Conservation (phyloP, 1,140 invertebrate species). For the Zaprionus taronus region DNA sequence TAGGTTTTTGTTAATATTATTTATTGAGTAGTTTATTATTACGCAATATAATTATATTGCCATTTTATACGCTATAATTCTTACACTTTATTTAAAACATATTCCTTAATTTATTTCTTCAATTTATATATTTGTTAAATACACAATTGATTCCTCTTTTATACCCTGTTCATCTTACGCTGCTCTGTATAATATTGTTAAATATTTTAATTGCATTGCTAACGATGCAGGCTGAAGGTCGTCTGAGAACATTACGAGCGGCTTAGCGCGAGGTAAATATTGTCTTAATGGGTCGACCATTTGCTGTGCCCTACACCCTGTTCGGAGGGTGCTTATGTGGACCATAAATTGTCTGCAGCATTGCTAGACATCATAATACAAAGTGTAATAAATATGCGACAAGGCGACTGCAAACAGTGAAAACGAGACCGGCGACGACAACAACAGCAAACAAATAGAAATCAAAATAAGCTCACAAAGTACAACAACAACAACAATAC, state of each 20-base stretch:
- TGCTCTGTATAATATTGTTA: background rate
- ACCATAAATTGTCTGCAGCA: slow-evolving; percentile 73
- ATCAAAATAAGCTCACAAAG: slow-evolving; percentile 68
- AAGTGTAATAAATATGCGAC: slow-evolving; percentile 72
- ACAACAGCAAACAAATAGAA: slow-evolving; percentile 51
- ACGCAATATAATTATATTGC: no score
- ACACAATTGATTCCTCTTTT: background rate
- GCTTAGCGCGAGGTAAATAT: slow-evolving; percentile 36
- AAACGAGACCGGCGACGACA: background rate
- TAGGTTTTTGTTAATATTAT: no score
- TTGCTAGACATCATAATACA: slow-evolving; percentile 75
- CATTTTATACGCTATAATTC: no score
- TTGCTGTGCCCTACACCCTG: slow-evolving; percentile 12
- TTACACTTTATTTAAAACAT: no score
- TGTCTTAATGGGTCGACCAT: slow-evolving; percentile 42
- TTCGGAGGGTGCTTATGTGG: slow-evolving; percentile 19
- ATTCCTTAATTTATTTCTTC: background rate
- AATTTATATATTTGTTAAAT: background rate
- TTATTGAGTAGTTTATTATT: no score
- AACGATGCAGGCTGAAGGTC: slow-evolving; percentile 24
- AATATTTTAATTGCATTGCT: slow-evolving; percentile 1
- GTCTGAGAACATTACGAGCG: slow-evolving; percentile 34
- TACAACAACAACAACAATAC: slow-evolving; percentile 25
- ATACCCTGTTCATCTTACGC: background rate
- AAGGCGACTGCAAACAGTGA: slow-evolving; percentile 46